Conservation (phyloP, 2,797 vertebrate species). For the Lithobates sylvaticus region DNA sequence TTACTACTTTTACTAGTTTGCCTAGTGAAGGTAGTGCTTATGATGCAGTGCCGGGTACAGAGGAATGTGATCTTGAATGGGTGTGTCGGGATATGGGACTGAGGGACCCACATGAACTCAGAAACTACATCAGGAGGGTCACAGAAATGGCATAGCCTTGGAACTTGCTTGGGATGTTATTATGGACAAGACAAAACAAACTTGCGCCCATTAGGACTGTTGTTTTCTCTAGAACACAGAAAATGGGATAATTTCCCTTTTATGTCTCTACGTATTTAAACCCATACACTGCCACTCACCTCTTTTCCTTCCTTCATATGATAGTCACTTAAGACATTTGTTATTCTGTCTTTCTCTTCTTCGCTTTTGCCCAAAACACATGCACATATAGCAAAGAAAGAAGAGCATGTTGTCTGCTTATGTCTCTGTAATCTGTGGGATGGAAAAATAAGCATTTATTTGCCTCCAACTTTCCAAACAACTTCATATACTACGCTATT, state of each 20-base stretch:
- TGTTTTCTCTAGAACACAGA: not conserved
- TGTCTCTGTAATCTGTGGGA: constrained; percentile 49
- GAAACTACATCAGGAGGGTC: constrained; percentile 95
- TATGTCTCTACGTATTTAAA: constrained; percentile 6
- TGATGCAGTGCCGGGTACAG: constrained; percentile 93
- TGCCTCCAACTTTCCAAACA: constrained; percentile 32
- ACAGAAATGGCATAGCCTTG: constrained; percentile 91
- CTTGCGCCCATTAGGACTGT: constrained; percentile 38
- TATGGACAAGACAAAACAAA: constrained; percentile 7
- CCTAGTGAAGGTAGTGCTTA: constrained; percentile 95
- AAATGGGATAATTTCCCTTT: constrained; percentile 45
- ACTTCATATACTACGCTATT: constrained; percentile 41
- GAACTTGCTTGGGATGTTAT: constrained; percentile 50
- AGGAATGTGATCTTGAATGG: constrained; percentile 97
- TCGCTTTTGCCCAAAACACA: constrained; percentile 38
- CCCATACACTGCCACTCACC: not conserved
- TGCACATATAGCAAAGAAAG: constrained; percentile 48
- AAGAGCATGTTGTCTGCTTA: constrained; percentile 57
- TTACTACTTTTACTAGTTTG: constrained; percentile 95
- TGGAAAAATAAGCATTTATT: constrained; percentile 28
- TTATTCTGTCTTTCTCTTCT: constrained; percentile 52
- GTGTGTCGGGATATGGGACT: constrained; percentile 96
- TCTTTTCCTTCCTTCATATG: constrained; percentile 46
- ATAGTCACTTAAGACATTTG: constrained; percentile 34
- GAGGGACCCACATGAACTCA: constrained; percentile 92